Conservation (phyloP, 2,888 invertebrate species). For the Neoscelio sp. region DNA sequence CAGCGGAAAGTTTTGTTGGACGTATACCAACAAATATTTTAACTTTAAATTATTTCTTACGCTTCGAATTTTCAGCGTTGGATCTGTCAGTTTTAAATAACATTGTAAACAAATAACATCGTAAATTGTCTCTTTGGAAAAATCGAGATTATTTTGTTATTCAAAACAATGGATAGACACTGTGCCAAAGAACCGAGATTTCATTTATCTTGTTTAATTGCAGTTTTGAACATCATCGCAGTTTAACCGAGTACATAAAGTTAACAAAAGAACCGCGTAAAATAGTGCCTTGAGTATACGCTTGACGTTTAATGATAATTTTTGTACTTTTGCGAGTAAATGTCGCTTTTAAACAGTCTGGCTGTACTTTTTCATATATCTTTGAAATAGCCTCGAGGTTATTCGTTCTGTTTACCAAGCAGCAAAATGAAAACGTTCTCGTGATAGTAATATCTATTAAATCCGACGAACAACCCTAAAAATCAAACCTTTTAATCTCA, state of each 20-base stretch:
- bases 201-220: slow-evolving; percentile 16
- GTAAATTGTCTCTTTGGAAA: too few species aligned
- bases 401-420: slow-evolving; percentile 1
- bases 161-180: too few species aligned
- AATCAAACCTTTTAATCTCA: too few species aligned
- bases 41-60: not conserved
- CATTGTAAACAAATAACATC: not conserved
- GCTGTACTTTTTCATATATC: slow-evolving; percentile 12
- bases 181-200: not conserved
- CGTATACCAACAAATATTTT: not conserved
- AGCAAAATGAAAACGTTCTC: slow-evolving; percentile 8
- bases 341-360: not conserved
- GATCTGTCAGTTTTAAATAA: not conserved
- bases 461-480: slow-evolving; percentile 2
- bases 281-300: not conserved
- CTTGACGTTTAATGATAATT: slow-evolving; percentile 9
- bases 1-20: not conserved
- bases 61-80: not conserved
- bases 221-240: not conserved
- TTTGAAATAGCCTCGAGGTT: slow-evolving; percentile 12
- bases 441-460: not conserved
- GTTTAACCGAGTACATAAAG: not conserved
- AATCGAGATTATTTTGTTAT: too few species aligned
- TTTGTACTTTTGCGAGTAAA: slow-evolving; percentile 2
- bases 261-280: not conserved